phyloP scores from a whole-genome alignment of 1,140 invertebrate species.

The Chionoecetes opilio region DNA sequence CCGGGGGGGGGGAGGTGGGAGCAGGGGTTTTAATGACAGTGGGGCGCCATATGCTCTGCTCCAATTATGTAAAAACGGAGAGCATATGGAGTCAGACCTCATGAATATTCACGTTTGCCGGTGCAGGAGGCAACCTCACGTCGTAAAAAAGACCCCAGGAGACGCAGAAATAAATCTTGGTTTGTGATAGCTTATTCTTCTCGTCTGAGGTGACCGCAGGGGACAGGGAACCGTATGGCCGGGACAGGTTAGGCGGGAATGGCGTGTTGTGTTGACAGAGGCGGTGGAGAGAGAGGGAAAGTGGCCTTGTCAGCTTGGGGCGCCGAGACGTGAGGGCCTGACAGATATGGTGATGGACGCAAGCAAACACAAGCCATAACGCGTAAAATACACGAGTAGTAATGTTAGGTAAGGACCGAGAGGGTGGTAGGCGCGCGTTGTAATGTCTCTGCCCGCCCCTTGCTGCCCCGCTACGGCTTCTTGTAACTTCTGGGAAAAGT shows the following conservation, averaged over 20 bases:
- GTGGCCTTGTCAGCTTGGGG: no score
- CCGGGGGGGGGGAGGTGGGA: background rate
- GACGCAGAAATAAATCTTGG: background rate
- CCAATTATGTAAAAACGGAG: slow-evolving; percentile 7
- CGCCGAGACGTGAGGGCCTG: no score
- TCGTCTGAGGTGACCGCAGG: no score
- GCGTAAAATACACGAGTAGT: slow-evolving; percentile 31
- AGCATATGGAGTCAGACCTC: background rate
- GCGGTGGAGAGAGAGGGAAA: background rate
- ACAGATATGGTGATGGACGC: background rate
- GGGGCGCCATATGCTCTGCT: background rate
- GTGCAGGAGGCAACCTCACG: background rate
- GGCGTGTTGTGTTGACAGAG: background rate
- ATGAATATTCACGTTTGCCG: background rate
- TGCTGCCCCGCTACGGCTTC: no score
- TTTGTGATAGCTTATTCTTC: background rate
- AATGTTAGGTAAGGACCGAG: slow-evolving; percentile 33
- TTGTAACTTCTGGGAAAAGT: no score
- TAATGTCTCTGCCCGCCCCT: background rate
- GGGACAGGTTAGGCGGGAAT: background rate
- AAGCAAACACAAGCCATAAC: slow-evolving; percentile 47
- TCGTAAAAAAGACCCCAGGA: background rate
- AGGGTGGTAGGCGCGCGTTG: background rate
- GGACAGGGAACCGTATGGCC: no score
- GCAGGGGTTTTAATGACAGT: background rate